Evolutionary conservation across 2,797 vertebrate genomes (phyloP).

Genomic region (Tamandua tetradactyla): DNA sequence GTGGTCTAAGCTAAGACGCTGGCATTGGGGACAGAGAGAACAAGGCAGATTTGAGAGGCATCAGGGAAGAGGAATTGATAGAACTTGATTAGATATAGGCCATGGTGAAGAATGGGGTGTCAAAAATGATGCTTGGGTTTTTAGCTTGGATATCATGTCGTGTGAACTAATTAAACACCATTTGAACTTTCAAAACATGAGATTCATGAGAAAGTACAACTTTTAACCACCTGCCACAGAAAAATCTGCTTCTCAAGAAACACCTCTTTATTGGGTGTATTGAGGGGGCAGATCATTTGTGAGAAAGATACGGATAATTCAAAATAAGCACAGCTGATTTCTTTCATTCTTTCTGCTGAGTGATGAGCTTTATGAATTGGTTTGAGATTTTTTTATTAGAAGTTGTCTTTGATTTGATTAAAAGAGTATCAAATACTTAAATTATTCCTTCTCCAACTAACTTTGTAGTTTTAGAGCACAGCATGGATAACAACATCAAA

Average conservation of each 20-base stretch:
- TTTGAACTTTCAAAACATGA: background rate
- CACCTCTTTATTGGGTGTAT: background rate
- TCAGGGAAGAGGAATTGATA: background rate
- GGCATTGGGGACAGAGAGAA: background rate
- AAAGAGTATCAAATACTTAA: slow-evolving; percentile 25
- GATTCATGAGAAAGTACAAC: background rate
- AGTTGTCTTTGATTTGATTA: slow-evolving; percentile 57
- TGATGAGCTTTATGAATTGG: slow-evolving; percentile 43
- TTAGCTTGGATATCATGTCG: background rate
- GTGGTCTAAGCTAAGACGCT: background rate
- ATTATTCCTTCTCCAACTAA: background rate
- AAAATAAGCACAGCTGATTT: background rate
- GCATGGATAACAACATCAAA: slow-evolving; percentile 22
- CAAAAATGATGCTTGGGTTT: background rate
- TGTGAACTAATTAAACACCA: background rate
- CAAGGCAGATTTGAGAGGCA: background rate
- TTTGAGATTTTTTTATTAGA: slow-evolving; percentile 43
- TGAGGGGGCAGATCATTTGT: background rate
- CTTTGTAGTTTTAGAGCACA: background rate
- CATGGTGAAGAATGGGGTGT: background rate
- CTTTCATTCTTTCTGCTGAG: slow-evolving; percentile 42
- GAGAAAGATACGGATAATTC: background rate
- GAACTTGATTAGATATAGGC: background rate
- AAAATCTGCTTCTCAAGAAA: background rate
- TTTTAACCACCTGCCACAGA: background rate